Evolutionary conservation across 1,140 invertebrate species (phyloP), one percentile per base, ranked within the genome.

Genomic region (Eriosoma lanigerum): DNA sequence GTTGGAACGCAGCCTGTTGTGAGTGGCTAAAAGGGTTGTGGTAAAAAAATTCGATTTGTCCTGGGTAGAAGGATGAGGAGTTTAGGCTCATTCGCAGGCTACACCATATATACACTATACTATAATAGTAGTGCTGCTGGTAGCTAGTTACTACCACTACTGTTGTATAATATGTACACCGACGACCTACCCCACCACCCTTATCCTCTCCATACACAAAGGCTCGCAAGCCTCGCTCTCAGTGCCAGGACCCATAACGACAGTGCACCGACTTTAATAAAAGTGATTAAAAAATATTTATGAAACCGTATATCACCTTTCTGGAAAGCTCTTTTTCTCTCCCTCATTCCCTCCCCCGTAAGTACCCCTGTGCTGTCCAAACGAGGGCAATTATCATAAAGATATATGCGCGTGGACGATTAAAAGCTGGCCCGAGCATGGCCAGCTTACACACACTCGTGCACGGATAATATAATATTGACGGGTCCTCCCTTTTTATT

Each of bases 261-360:
- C 29, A 48, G 54, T 58, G 73, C 73, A 24, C 73, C 73, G 73
- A 76, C 73, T 76, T 76, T 76, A 56, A 76, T 76, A 60, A 76
- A 76, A 76, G 73, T 58, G 73, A 76, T 76, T 76, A 76, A 76
- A 76, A 76, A 76, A 76, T 76, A 76, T 76, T 76, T 76, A 76
- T 76, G 73, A 76, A 76, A 76, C 73, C 73, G 73, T 76, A 76
- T 76, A 76, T 76, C 73, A 76, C 73, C 73, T 76, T 76, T 38
- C 54, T 76, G 73, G 73, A 76, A 76, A 76, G 73, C 73, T 76
- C 73, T 76, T 68, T 68, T 48, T 26, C 44, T 17, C 66, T 13
- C 54, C 21, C n/a, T 0, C 60, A n/a, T n/a, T n/a, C n/a, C n/a
- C n/a, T n/a, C n/a, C n/a, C n/a, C n/a, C n/a, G n/a, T n/a, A n/a